Conservation (phyloP, 2,113 vertebrate species). For the Equus quagga region DNA sequence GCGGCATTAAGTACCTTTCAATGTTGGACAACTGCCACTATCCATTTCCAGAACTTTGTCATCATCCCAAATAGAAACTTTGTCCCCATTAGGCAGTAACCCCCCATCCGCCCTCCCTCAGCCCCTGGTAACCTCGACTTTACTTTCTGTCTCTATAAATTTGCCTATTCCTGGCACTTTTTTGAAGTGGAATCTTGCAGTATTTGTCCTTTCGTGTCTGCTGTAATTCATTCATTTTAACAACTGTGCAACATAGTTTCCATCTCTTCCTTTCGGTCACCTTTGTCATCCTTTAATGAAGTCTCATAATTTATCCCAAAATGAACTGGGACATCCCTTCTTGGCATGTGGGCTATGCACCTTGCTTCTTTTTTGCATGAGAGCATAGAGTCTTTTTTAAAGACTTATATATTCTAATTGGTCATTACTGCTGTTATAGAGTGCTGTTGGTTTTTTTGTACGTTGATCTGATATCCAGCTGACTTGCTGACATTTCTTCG, state of each 20-base stretch:
- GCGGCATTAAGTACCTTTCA: not conserved
- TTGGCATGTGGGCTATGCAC: not conserved
- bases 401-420: not conserved
- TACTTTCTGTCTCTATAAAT: not conserved
- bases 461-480: not conserved
- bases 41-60: not conserved
- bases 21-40: not conserved
- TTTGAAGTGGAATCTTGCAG: not conserved
- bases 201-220: not conserved
- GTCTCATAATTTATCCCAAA: not conserved
- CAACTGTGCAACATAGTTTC: not conserved
- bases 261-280: not conserved
- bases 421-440: not conserved
- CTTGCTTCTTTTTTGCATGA: not conserved
- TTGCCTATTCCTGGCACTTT: not conserved
- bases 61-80: not conserved
- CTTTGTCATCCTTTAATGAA: not conserved
- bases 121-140: not conserved
- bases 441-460: not conserved
- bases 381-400: not conserved
- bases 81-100: not conserved
- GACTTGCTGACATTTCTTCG: not conserved
- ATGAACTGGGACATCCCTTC: not conserved
- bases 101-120: not conserved
- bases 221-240: not conserved